Evolutionary conservation across 2,113 vertebrate species (phyloP).

Genomic region (Piprites chloris): DNA sequence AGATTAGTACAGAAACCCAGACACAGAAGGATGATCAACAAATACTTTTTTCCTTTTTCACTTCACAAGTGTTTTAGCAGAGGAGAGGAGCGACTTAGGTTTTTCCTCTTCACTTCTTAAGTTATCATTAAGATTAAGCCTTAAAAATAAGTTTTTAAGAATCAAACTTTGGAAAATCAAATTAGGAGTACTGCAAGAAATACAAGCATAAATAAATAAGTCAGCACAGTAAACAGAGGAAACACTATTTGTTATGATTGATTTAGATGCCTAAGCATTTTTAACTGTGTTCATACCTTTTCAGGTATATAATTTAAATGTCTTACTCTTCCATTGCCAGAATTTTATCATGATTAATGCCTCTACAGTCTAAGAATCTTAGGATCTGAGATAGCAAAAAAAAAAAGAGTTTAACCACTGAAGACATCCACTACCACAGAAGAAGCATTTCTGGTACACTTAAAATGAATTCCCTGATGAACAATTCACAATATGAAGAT

Average conservation of each 20-base stretch:
- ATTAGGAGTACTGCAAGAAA: neutral
- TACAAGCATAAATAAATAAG: neutral
- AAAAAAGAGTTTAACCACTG: neutral
- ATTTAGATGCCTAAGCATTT: neutral
- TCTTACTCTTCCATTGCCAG: neutral
- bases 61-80: neutral
- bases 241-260: neutral
- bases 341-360: neutral
- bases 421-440: neutral
- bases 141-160: neutral
- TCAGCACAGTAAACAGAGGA: neutral
- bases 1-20: neutral
- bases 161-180: neutral
- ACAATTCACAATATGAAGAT: neutral
- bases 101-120: neutral
- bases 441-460: neutral
- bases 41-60: neutral
- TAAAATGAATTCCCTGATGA: neutral
- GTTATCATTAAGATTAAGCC: neutral
- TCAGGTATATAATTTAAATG: neutral
- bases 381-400: neutral
- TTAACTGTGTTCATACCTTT: neutral
- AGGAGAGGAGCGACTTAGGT: neutral
- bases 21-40: neutral
- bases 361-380: neutral